Base-by-base conservation (phyloP, 2,113 vertebrate species). In the Candoia aspera region DNA sequence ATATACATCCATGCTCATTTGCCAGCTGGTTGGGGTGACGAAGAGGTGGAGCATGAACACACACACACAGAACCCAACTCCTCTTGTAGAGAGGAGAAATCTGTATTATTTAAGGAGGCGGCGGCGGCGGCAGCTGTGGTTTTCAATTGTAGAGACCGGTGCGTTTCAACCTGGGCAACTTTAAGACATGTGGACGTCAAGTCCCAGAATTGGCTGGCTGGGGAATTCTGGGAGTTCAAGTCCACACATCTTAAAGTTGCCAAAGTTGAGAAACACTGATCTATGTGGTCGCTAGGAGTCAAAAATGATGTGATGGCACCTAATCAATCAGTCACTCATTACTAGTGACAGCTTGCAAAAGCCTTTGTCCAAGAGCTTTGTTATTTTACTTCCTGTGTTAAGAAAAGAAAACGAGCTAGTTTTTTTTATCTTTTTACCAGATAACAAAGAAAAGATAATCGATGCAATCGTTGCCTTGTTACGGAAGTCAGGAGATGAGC, bases 391-490 rank as follows among this genome's bases (percentile, higher is more conserved):
- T 4, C 54, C 54, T 92, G 64, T 19, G 59, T 87, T 26, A 46
- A 58, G 6, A 55, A 64, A 53, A 46, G 91, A 93, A 37, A 83
- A 49, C 26, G 54, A 83, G 33, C 42, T 0, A 0, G 54, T 91
- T 60, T 59, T 92, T 29, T 5, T 49, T 94, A 12, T 57, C 49
- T 86, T 95, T 62, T 91, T 21, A 49, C 88, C 95, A 97, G 95
- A 95, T 90, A 73, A 94, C 59, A 96, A 96, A 54, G 95, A 98
- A 94, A 92, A 97, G 57, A 33, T 97, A 3, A 96, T 98, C 91
- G 95, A 96, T 94, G 96, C 2, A 58, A 91, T 98, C 59, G 98
- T 98, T 1, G 97, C 96, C 26, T 91, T 99, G 91, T 95, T 99
- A 94, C 96, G 96, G 92, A 93, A 96, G 37, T 88, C 92, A 0